Conservation (phyloP, 53 echinoderm and acorn worm genomes). For the Henricia sp. region DNA sequence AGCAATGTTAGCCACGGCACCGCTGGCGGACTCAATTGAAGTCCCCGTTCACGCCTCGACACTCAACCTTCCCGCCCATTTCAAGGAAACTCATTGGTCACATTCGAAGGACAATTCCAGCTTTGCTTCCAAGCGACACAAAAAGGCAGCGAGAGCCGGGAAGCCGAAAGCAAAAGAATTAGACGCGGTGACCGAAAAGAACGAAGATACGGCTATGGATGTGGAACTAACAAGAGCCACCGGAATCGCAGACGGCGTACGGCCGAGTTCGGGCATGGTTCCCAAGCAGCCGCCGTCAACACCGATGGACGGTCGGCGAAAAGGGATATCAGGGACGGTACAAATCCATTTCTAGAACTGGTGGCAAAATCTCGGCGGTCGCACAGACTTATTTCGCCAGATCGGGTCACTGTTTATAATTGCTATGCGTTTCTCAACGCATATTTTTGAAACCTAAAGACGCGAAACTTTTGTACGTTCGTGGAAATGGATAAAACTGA, state of each 20-base stretch:
- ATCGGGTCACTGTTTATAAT: too few species aligned
- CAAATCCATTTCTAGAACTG: too few species aligned
- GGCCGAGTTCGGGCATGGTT: conserved; percentile 32
- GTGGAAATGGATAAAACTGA: too few species aligned
- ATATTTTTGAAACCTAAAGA: too few species aligned
- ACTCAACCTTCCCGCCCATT: not conserved
- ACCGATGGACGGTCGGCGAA: conserved; percentile 56
- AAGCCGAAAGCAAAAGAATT: not conserved
- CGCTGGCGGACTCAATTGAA: not conserved
- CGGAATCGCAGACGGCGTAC: not conserved
- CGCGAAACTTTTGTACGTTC: too few species aligned
- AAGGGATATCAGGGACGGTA: conserved; percentile 23
- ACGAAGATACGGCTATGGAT: not conserved
- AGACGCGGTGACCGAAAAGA: not conserved
- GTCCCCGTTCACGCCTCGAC: not conserved
- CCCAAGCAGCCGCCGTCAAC: conserved; percentile 83
- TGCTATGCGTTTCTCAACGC: too few species aligned
- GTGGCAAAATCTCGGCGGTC: too few species aligned
- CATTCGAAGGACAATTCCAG: not conserved
- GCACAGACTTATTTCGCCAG: too few species aligned
- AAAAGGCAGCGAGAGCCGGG: not conserved
- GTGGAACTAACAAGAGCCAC: not conserved
- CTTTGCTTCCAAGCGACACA: not conserved
- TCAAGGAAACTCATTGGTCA: not conserved
- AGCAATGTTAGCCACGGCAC: not conserved